Evolutionary conservation across 2,888 invertebrate species (phyloP), one percentile per base, ranked within the genome.

Genomic region (Oscheius sp.): DNA sequence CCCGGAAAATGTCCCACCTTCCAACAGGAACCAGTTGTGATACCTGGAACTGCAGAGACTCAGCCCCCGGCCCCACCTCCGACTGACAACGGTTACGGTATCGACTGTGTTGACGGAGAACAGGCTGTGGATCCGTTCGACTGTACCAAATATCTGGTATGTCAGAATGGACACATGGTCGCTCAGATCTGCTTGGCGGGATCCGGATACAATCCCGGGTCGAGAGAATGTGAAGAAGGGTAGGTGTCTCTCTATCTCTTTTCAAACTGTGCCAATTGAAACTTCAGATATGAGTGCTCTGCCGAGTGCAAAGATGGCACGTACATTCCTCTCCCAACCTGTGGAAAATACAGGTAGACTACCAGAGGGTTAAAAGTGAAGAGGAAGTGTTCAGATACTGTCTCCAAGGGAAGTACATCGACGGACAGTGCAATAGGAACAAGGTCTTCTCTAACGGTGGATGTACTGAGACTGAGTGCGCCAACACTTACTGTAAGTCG

Each of bases 301-400:
- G 50, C 51, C 5, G 51, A 37, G 21, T 72, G 72, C 42, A 42
- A 60, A 35, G 70, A 59, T 37, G 74, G 70, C 1, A 53, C 32
- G 2, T 13, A 21, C 42, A 9, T 58, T 29, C 74, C 74, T 21
- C 11, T 59, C 37, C 47, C 63, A 5, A 55, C 37, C n/a, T 74
- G 74, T 70, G 74, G 74, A 60, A 51, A 74, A n/a, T 74, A 57
- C 73, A 73, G 48, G 72, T 71, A 60, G 58, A 21, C 11, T 7
- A 37, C 35, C n/a, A n/a, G 3, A 0, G 65, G 29, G 47, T 0
- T 11, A 32, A 2, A 51, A 21, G 21, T 21, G 21, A 66, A 21
- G n/a, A 48, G 29, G 48, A 65, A 2, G 10, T 35, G 10, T 48
- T 29, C 57, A 73, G 73, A 32, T 35, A 59, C 47, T 74, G 74